phyloP scores from a whole-genome alignment of 2,888 invertebrate genomes.

The Ichneumoninae sp. region DNA sequence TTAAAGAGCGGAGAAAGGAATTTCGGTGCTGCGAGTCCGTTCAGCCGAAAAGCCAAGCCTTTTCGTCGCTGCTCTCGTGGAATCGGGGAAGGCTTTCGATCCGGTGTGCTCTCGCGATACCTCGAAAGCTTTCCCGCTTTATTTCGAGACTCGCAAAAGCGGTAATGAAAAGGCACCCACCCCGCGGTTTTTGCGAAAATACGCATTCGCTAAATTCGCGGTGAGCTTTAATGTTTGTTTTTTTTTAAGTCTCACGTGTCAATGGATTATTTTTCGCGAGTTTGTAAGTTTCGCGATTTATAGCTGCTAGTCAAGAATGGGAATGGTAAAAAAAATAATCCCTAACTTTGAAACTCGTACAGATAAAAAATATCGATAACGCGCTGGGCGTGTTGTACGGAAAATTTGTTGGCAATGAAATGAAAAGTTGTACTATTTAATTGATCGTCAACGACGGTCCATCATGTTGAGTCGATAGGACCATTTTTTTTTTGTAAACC shows the following conservation, averaged over 20 bases:
- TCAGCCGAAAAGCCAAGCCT: conserved; percentile 16
- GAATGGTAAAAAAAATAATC: neutral
- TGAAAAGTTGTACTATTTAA: too few species aligned
- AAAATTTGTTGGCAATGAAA: too few species aligned
- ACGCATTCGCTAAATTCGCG: conserved; percentile 5
- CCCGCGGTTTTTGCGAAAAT: neutral
- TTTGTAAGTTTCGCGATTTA: neutral
- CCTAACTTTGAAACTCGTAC: neutral
- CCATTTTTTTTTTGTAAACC: neutral
- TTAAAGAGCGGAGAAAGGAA: conserved; percentile 33
- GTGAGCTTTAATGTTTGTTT: neutral
- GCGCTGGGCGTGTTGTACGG: too few species aligned
- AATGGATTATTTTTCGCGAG: neutral
- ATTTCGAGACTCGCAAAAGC: conserved; percentile 17
- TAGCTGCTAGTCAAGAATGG: neutral
- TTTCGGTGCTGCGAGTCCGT: conserved; percentile 12
- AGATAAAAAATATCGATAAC: too few species aligned
- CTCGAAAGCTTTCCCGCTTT: conserved; percentile 22
- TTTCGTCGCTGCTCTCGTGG: conserved; percentile 30
- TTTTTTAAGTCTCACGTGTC: neutral
- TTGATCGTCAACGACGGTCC: too few species aligned
- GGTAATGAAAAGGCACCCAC: neutral
- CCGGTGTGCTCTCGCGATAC: conserved; percentile 4
- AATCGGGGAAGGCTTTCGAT: conserved; percentile 17
- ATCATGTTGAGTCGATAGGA: too few species aligned